These are phyloP conservation scores for Dryomyza anilis DNA, from an alignment of 2,888 invertebrate genomes.

Conservation along the genomic window DNA sequence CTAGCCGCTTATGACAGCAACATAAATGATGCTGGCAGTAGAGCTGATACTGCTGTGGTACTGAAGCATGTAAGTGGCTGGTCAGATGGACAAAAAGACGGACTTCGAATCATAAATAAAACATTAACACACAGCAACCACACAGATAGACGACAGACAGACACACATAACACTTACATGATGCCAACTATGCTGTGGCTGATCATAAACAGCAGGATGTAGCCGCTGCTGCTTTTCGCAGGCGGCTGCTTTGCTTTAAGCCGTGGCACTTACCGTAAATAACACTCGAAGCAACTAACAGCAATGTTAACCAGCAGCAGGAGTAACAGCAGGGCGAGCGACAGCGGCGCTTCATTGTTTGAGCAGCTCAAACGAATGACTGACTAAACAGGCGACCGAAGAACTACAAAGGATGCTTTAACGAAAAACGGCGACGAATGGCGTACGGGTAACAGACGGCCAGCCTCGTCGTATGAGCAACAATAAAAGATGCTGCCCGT, in stretches of 20 bases:
- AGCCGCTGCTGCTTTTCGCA: too few species aligned
- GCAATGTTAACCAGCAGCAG: constrained; percentile 50
- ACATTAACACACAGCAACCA: constrained; percentile 9
- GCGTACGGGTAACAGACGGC: too few species aligned
- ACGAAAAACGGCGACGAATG: background rate
- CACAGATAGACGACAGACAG: constrained; percentile 5
- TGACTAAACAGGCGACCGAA: background rate
- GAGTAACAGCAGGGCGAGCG: constrained; percentile 41
- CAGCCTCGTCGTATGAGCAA: too few species aligned
- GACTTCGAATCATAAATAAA: constrained; percentile 14
- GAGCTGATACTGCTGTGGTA: background rate
- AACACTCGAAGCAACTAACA: constrained; percentile 50
- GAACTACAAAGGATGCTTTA: background rate
- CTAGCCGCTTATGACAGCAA: constrained; percentile 2
- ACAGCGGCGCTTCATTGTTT: constrained; percentile 42
- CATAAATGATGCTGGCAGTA: background rate
- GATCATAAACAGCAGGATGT: constrained; percentile 2
- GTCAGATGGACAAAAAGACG: too few species aligned
- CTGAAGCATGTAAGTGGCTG: background rate
- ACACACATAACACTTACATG: constrained; percentile 9
- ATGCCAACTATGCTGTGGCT: constrained; percentile 10
- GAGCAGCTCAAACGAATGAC: too few species aligned
- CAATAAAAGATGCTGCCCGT: background rate
- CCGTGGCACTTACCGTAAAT: constrained; percentile 48
- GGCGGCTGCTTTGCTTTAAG: too few species aligned